These are phyloP conservation scores for Cylindroiulus punctatus DNA, from an alignment of 2,888 invertebrate genomes.

Conservation along the genomic window DNA sequence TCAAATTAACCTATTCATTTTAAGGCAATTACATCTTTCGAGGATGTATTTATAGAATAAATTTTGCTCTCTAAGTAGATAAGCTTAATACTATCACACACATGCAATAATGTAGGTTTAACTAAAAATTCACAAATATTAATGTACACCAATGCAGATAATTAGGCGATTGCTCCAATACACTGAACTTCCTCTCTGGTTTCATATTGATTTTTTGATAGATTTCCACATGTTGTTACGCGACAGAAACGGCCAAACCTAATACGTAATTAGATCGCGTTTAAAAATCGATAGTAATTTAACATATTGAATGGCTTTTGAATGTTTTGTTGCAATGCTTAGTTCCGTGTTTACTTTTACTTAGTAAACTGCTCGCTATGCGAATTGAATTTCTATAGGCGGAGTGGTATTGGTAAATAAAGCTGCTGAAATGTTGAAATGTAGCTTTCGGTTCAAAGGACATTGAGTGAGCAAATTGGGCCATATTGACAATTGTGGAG, in stretches of 20 bases:
- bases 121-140: too few species aligned
- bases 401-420: not conserved
- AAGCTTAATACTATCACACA: too few species aligned
- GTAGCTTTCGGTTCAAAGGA: conserved; percentile 12
- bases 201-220: conserved; percentile 14
- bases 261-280: not conserved
- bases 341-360: conserved; percentile 28
- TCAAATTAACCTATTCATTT: too few species aligned
- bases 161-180: too few species aligned
- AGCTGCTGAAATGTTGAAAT: not conserved
- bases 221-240: not conserved
- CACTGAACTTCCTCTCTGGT: not conserved
- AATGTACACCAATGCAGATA: too few species aligned
- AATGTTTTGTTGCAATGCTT: conserved; percentile 22
- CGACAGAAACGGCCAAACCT: not conserved
- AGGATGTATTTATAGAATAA: too few species aligned
- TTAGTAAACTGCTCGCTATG: conserved; percentile 29
- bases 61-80: too few species aligned
- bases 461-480: not conserved
- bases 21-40: too few species aligned
- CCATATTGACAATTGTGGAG: not conserved
- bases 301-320: conserved; percentile 37
- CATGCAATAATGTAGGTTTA: too few species aligned
- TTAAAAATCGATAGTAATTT: conserved; percentile 20
- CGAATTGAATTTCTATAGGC: conserved; percentile 31